Percentiles rank a stretch among this genome's conserved stretches.
Evolutionary conservation across 2,797 vertebrate genomes (phyloP).

Genomic region (Schizopygopsis malacanthus): DNA sequence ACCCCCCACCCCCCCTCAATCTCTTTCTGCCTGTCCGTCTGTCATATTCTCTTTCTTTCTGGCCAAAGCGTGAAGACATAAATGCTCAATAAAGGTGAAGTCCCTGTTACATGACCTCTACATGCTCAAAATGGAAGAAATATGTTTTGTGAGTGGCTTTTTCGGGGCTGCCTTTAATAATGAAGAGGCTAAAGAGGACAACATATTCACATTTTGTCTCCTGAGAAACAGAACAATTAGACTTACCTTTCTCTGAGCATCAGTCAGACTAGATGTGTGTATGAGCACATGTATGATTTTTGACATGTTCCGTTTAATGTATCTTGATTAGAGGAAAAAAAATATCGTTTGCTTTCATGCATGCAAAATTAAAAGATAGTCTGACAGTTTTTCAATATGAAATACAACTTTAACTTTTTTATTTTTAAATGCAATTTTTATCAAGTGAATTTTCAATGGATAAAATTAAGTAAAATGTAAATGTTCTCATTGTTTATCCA

Average conservation of each 20-base stretch:
- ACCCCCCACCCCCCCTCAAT: slow-evolving; percentile 7
- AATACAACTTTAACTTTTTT: fast-evolving
- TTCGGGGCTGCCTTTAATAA: slow-evolving; percentile 92
- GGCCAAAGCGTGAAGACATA: slow-evolving; percentile 58
- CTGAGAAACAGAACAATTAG: slow-evolving; percentile 32
- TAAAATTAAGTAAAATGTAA: background rate
- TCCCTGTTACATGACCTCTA: slow-evolving; percentile 79
- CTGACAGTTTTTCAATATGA: background rate
- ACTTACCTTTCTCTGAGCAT: slow-evolving; percentile 52
- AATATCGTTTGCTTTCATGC: background rate
- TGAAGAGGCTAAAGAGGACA: slow-evolving; percentile 80
- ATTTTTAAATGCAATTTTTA: background rate
- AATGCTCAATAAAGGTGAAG: slow-evolving; percentile 68
- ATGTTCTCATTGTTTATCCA: background rate
- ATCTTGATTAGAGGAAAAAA: background rate
- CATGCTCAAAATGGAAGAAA: slow-evolving; percentile 94
- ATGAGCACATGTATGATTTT: slow-evolving; percentile 67
- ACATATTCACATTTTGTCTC: slow-evolving; percentile 43
- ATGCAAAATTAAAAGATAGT: background rate
- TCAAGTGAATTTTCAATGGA: background rate
- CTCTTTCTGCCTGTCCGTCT: slow-evolving; percentile 24
- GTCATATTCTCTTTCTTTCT: slow-evolving; percentile 30
- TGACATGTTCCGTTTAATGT: background rate
- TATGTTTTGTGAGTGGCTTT: slow-evolving; percentile 88
- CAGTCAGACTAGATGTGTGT: slow-evolving; percentile 80